Evolutionary conservation across 2,113 vertebrate genomes (phyloP).

Genomic region (Poeciliopsis turrubarensis): DNA sequence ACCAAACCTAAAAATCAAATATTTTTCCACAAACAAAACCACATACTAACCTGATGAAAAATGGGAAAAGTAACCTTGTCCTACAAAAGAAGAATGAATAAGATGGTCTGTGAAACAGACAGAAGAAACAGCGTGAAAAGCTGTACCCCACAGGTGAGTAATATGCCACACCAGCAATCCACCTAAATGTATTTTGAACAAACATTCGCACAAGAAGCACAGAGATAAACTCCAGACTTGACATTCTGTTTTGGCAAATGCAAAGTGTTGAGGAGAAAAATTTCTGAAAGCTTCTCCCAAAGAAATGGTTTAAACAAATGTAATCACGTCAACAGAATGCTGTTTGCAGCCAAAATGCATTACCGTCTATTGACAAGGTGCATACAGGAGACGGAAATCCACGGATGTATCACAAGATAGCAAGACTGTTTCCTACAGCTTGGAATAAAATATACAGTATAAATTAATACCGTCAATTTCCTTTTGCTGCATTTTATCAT

Average conservation of each 20-base stretch:
- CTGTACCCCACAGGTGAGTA: background rate
- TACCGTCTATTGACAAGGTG: conserved; percentile 10
- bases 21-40: background rate
- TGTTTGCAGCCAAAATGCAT: conserved; percentile 23
- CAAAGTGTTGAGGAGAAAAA: conserved; percentile 21
- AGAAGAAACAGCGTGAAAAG: background rate
- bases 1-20: background rate
- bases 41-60: background rate
- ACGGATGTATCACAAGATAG: conserved; percentile 27
- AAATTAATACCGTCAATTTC: conserved; percentile 42
- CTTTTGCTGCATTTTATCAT: conserved; percentile 24
- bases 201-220: background rate
- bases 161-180: conserved; percentile 22
- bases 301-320: conserved; percentile 34
- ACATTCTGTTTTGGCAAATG: conserved; percentile 30
- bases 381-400: conserved; percentile 13
- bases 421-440: conserved; percentile 16
- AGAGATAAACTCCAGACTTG: conserved; percentile 25
- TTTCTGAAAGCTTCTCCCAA: conserved; percentile 22
- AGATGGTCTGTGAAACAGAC: background rate
- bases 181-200: conserved; percentile 20
- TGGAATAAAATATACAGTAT: conserved; percentile 47
- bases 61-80: no score
- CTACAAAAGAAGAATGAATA: background rate
- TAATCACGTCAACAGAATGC: conserved; percentile 28